phyloP scores from a whole-genome alignment of 2,888 invertebrate genomes.

The Mechanitis mazaeus region DNA sequence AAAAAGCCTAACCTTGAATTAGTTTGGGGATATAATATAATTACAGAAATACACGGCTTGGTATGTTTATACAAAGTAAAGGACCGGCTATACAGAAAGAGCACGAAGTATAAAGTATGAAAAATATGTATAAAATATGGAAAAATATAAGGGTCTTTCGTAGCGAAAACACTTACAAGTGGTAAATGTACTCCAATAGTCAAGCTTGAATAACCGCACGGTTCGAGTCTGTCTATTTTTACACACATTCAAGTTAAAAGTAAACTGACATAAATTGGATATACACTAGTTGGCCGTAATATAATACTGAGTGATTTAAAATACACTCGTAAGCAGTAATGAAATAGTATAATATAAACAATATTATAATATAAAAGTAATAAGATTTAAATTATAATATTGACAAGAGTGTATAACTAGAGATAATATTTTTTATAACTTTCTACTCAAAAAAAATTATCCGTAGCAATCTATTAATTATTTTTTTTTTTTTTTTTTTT shows the following conservation, averaged over 20 bases:
- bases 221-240: neutral
- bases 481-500: no score
- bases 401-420: no score
- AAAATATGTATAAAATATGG: neutral
- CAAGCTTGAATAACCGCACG: slow-evolving; percentile 21
- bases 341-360: no score
- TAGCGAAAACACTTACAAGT: slow-evolving; percentile 12
- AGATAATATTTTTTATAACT: no score
- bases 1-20: neutral
- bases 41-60: no score
- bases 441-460: no score
- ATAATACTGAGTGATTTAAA: no score
- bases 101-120: neutral
- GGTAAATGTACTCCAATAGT: slow-evolving; percentile 18
- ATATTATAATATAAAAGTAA: no score
- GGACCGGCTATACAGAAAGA: neutral
- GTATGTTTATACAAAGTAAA: slow-evolving; percentile 1
- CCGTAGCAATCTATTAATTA: no score
- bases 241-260: slow-evolving; percentile 10
- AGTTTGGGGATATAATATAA: no score
- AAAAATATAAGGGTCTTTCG: neutral
- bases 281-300: neutral
- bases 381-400: no score
- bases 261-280: slow-evolving; percentile 8
- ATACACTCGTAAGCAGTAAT: no score